These are phyloP conservation scores for Drosophila navojoa DNA, from an alignment of 1,140 invertebrate species.

Conservation along the genomic window DNA sequence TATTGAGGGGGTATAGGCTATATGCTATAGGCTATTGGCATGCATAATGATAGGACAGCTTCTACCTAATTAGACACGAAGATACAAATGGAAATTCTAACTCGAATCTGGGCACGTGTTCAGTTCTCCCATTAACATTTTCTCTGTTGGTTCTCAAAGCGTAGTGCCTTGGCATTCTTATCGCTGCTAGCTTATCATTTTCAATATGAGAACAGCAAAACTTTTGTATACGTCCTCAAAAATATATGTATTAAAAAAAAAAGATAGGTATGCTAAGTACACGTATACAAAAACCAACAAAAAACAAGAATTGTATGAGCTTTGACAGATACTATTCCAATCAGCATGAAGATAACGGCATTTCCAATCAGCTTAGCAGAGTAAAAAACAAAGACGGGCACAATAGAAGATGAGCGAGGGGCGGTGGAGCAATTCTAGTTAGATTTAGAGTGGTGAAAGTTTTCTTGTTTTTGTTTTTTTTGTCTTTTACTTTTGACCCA, in stretches of 20 bases:
- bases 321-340: conserved; percentile 26
- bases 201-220: conserved; percentile 45
- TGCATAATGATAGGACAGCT: not conserved
- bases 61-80: not conserved
- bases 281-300: conserved; percentile 43
- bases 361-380: conserved; percentile 19
- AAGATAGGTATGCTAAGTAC: conserved; percentile 31
- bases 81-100: not conserved
- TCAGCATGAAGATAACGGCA: conserved; percentile 45
- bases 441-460: conserved; percentile 58
- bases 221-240: conserved; percentile 61
- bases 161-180: conserved; percentile 36
- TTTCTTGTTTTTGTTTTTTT: conserved; percentile 15
- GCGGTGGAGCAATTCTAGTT: conserved; percentile 23
- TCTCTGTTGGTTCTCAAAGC: not conserved
- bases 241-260: conserved; percentile 18
- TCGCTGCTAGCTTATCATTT: conserved; percentile 51
- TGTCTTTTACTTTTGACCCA: conserved; percentile 52
- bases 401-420: not conserved
- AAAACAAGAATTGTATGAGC: not conserved
- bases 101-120: not conserved
- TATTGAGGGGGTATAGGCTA: not conserved
- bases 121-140: not conserved
- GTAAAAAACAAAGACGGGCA: not conserved
- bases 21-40: not conserved